Conservation (phyloP, 2,797 vertebrate genomes). For the Myiothlypis coronata region DNA sequence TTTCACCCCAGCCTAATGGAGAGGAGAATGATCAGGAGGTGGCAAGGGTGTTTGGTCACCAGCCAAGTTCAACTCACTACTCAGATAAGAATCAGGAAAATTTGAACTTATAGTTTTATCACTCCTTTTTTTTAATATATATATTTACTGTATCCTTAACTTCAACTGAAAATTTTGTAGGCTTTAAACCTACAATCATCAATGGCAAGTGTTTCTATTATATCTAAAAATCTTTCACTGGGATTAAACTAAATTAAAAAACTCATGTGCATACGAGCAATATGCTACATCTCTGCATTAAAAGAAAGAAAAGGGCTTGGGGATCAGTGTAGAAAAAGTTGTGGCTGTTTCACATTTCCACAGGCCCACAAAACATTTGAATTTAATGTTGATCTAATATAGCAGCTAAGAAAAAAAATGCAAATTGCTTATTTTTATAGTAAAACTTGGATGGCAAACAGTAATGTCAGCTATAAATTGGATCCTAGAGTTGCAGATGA, state of each 20-base stretch:
- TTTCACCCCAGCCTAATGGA: not conserved
- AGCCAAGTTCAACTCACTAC: not conserved
- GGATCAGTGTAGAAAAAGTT: not conserved
- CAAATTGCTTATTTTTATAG: not conserved
- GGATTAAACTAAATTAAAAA: not conserved
- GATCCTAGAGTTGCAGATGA: not conserved
- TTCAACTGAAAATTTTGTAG: not conserved
- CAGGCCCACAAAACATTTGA: not conserved
- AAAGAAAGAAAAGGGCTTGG: not conserved
- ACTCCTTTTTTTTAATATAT: rapidly evolving
- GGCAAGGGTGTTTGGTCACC: not conserved
- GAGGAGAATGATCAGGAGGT: not conserved
- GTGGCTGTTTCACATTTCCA: not conserved
- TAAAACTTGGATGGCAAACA: not conserved
- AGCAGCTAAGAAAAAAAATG: not conserved
- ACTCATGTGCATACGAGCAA: not conserved
- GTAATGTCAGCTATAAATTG: not conserved
- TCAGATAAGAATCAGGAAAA: not conserved
- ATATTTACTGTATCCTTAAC: not conserved
- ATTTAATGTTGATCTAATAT: not conserved
- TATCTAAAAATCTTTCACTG: not conserved
- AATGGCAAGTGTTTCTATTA: not conserved
- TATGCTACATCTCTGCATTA: not conserved
- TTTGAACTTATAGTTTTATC: not conserved
- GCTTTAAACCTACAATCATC: not conserved